Conservation (phyloP, 2,113 vertebrate species). For the Dipodomys stephensi region DNA sequence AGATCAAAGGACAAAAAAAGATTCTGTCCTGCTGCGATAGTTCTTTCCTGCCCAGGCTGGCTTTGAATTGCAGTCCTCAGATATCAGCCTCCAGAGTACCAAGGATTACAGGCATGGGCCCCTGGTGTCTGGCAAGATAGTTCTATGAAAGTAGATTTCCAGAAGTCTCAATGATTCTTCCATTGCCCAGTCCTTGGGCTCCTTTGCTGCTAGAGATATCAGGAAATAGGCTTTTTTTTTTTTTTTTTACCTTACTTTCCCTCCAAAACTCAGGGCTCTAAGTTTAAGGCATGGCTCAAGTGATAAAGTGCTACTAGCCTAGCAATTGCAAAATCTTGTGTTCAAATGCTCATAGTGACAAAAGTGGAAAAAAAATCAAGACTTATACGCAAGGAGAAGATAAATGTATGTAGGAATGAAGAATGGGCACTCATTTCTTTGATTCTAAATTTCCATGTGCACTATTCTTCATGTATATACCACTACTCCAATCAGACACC, state of each 20-base stretch:
- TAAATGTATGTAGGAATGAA: neutral
- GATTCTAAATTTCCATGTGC: neutral
- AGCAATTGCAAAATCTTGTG: no score
- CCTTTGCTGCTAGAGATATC: neutral
- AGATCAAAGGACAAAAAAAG: neutral
- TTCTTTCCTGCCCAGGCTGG: no score
- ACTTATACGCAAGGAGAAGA: no score
- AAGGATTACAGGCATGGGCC: no score
- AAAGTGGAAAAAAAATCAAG: neutral
- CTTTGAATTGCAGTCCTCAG: no score
- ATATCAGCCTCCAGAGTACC: no score
- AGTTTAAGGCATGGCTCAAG: no score
- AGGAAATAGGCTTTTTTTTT: neutral
- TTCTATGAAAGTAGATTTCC: neutral
- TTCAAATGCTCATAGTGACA: no score
- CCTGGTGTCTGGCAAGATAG: no score
- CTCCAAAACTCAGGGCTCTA: slow-evolving; percentile 7
- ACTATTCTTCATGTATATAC: neutral
- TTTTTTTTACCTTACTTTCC: neutral
- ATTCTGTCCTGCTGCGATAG: neutral
- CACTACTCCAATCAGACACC: neutral
- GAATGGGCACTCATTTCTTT: neutral
- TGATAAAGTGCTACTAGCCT: no score
- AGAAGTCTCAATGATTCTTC: neutral
- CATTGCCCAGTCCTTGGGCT: neutral